Evolutionary conservation across 2,888 invertebrate species (phyloP).

Genomic region (Harpalus rubripes): DNA sequence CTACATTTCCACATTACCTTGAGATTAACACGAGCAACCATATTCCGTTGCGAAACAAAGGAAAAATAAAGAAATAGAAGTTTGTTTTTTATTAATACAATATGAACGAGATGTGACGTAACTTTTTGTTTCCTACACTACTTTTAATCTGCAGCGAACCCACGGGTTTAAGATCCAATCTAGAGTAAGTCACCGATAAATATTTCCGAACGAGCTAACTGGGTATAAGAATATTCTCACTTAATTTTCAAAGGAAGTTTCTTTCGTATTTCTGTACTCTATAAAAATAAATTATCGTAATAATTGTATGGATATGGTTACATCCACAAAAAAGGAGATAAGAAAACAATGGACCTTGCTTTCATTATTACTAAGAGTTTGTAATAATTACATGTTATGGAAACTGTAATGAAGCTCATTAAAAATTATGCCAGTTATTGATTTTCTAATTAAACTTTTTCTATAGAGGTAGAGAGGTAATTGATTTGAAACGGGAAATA

Average conservation of each 20-base stretch:
- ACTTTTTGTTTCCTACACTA: slow-evolving; percentile 40
- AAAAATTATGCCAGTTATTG: slow-evolving; percentile 25
- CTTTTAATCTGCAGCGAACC: slow-evolving; percentile 43
- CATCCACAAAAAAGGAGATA: not conserved
- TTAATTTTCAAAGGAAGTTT: slow-evolving; percentile 37
- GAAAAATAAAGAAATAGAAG: slow-evolving; percentile 15
- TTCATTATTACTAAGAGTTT: slow-evolving; percentile 8
- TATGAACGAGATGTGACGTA: slow-evolving; percentile 34
- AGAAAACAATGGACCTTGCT: not conserved
- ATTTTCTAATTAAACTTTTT: slow-evolving; percentile 18
- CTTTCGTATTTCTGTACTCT: slow-evolving; percentile 31
- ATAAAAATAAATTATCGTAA: slow-evolving; percentile 44
- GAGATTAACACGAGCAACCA: slow-evolving; percentile 38
- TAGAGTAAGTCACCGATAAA: slow-evolving; percentile 49
- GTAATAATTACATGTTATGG: slow-evolving; percentile 16
- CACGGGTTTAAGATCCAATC: slow-evolving; percentile 55
- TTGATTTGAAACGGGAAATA: not conserved
- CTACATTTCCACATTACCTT: slow-evolving; percentile 12
- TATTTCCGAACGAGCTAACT: slow-evolving; percentile 28
- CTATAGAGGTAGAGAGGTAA: not conserved
- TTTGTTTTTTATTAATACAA: slow-evolving; percentile 50
- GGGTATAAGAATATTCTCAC: slow-evolving; percentile 33
- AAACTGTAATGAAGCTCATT: slow-evolving; percentile 5
- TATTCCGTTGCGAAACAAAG: slow-evolving; percentile 37
- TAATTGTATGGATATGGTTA: slow-evolving; percentile 29